A percentile compares a stretch with the other conserved stretches of the same genome.
Evolutionary conservation across 2,888 invertebrate genomes (phyloP).

Genomic region (Papilio gigon): DNA sequence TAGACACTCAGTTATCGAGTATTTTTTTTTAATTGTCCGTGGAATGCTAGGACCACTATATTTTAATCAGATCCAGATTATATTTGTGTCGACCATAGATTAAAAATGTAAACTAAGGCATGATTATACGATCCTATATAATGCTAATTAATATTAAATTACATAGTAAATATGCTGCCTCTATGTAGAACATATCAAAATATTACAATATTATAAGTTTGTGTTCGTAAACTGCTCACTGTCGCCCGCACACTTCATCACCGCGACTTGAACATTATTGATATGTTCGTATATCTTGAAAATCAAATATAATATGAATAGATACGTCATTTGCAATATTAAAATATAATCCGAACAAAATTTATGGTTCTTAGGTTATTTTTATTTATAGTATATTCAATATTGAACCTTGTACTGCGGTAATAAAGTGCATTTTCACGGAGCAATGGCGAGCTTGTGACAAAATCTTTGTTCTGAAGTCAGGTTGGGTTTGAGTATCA

Average conservation of each 20-base stretch:
- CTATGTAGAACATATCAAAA: conserved; percentile 80
- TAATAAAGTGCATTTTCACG: conserved; percentile 46
- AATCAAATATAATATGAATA: too few relatives aligned
- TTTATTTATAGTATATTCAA: background rate
- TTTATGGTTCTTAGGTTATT: background rate
- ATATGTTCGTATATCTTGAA: too few relatives aligned
- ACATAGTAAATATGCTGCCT: conserved; percentile 72
- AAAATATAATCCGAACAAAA: too few relatives aligned
- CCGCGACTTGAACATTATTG: conserved; percentile 34
- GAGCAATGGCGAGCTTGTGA: conserved; percentile 69
- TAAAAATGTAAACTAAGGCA: conserved; percentile 29
- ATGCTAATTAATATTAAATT: conserved; percentile 52
- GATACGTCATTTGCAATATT: too few relatives aligned
- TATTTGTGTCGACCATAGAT: conserved; percentile 9
- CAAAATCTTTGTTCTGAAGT: conserved; percentile 68
- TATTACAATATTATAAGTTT: conserved; percentile 72
- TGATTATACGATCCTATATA: conserved; percentile 32
- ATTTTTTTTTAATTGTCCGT: conserved; percentile 47
- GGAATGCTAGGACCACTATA: conserved; percentile 48
- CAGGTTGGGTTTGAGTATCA: conserved; percentile 72
- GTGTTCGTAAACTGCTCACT: conserved; percentile 48
- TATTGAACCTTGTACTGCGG: background rate
- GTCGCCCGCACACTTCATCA: conserved; percentile 57
- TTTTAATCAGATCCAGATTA: conserved; percentile 37
- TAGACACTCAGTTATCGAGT: conserved; percentile 28